Evolutionary conservation across 2,888 invertebrate genomes (phyloP).

Genomic region (Tinea pellionella): DNA sequence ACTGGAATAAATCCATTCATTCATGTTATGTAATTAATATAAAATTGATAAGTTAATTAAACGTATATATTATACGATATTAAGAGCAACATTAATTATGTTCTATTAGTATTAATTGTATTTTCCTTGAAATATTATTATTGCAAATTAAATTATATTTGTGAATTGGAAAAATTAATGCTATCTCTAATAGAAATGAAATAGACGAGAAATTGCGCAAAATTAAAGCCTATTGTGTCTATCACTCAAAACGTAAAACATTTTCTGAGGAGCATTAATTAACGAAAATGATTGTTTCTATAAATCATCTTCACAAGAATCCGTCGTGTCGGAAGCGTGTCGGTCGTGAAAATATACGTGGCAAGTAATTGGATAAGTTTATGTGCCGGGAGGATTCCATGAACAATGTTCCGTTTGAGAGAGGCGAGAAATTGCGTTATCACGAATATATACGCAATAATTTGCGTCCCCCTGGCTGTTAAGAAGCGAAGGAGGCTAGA

Average conservation of each 20-base stretch:
- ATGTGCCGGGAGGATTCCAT: slow-evolving; percentile 26
- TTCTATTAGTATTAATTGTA: background rate
- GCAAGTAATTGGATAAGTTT: slow-evolving; percentile 43
- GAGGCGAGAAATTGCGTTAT: slow-evolving; percentile 31
- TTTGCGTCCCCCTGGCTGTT: slow-evolving; percentile 32
- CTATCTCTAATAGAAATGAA: background rate
- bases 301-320: slow-evolving; percentile 10
- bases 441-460: slow-evolving; percentile 42
- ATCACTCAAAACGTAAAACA: slow-evolving; percentile 1
- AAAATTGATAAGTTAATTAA: background rate
- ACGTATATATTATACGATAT: background rate
- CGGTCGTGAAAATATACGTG: slow-evolving; percentile 27
- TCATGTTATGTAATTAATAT: background rate
- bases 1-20: background rate
- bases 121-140: background rate
- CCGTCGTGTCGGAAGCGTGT: slow-evolving; percentile 4
- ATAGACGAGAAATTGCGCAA: background rate
- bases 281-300: background rate
- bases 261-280: background rate
- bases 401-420: slow-evolving; percentile 25
- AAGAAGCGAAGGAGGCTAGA: slow-evolving; percentile 22
- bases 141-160: background rate
- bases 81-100: background rate
- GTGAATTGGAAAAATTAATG: background rate
- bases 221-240: background rate